Evolutionary conservation across 2,888 invertebrate species (phyloP).

Genomic region (Lithophane semibrunnea): DNA sequence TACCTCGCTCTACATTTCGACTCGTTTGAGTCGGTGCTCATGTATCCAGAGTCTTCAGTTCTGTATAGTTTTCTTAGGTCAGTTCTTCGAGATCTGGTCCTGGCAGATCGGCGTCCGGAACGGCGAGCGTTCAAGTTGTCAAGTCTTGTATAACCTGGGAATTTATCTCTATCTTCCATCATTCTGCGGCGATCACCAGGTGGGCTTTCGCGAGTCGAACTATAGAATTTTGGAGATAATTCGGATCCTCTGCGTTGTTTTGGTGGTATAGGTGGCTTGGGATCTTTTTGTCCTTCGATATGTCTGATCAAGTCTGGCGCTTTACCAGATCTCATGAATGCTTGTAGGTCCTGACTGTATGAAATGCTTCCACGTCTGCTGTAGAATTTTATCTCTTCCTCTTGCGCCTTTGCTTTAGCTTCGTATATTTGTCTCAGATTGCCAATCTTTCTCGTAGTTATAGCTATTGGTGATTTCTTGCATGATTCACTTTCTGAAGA

Average conservation of each 20-base stretch:
- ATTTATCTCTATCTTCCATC: slow-evolving; percentile 84
- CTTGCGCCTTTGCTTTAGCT: slow-evolving; percentile 90
- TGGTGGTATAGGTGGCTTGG: slow-evolving; percentile 86
- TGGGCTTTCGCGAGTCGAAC: slow-evolving; percentile 78
- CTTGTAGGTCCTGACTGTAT: slow-evolving; percentile 79
- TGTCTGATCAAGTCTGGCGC: slow-evolving; percentile 82
- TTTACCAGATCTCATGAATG: slow-evolving; percentile 78
- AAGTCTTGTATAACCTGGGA: slow-evolving; percentile 77
- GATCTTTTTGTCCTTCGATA: slow-evolving; percentile 77
- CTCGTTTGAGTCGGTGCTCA: slow-evolving; percentile 95
- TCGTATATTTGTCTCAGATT: slow-evolving; percentile 95
- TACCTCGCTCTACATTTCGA: slow-evolving; percentile 88
- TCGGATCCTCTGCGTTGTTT: slow-evolving; percentile 81
- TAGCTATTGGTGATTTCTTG: slow-evolving; percentile 77
- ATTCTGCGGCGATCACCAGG: slow-evolving; percentile 79
- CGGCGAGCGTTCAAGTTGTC: slow-evolving; percentile 83
- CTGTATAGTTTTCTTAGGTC: slow-evolving; percentile 84
- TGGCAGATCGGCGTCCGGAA: slow-evolving; percentile 83
- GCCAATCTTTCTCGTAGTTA: slow-evolving; percentile 91
- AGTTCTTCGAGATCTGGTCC: slow-evolving; percentile 84
- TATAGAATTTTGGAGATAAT: slow-evolving; percentile 75
- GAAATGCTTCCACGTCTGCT: slow-evolving; percentile 84
- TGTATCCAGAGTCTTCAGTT: slow-evolving; percentile 95
- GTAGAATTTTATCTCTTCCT: slow-evolving; percentile 78
- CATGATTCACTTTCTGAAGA: slow-evolving; percentile 76